These are phyloP conservation scores for Scophthalmus maximus DNA, from an alignment of 2,113 vertebrate species.

Conservation along the genomic window DNA sequence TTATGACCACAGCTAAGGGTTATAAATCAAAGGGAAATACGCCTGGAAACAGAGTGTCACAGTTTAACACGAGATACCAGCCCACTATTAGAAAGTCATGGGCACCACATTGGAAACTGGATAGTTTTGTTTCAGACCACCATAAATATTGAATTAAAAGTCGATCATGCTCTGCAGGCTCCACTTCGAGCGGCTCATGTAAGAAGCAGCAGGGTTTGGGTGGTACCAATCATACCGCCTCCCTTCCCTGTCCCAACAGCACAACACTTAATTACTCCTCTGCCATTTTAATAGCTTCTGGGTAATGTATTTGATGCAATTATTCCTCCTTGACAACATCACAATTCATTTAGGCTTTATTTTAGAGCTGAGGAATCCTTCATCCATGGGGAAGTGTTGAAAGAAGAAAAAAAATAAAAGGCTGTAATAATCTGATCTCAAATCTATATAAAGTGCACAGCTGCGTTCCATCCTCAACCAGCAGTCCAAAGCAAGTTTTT, in stretches of 20 bases:
- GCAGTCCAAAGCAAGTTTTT: conserved; percentile 31
- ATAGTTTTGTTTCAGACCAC: conserved; percentile 4
- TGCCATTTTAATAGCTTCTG: conserved; percentile 66
- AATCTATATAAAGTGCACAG: conserved; percentile 45
- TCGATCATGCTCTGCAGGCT: conserved; percentile 7
- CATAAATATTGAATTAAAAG: conserved; percentile 25
- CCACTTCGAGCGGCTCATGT: conserved; percentile 4
- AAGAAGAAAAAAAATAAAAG: neutral
- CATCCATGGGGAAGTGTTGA: conserved; percentile 37
- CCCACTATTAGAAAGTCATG: conserved; percentile 10
- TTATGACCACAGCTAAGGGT: conserved; percentile 50
- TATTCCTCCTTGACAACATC: conserved; percentile 72
- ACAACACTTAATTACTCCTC: conserved; percentile 70
- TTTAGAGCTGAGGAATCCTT: conserved; percentile 52
- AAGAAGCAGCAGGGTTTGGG: conserved; percentile 34
- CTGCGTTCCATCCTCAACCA: conserved; percentile 37
- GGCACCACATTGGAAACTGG: conserved; percentile 3
- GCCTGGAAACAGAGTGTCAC: conserved; percentile 21
- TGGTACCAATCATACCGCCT: conserved; percentile 48
- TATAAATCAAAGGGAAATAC: conserved; percentile 70
- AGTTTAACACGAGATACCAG: conserved; percentile 25
- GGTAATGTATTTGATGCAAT: conserved; percentile 73
- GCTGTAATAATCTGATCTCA: conserved; percentile 38
- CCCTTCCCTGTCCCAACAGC: conserved; percentile 47
- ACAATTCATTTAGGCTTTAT: conserved; percentile 72